phyloP scores from a whole-genome alignment of 2,113 vertebrate species.

The Anser cygnoides region DNA sequence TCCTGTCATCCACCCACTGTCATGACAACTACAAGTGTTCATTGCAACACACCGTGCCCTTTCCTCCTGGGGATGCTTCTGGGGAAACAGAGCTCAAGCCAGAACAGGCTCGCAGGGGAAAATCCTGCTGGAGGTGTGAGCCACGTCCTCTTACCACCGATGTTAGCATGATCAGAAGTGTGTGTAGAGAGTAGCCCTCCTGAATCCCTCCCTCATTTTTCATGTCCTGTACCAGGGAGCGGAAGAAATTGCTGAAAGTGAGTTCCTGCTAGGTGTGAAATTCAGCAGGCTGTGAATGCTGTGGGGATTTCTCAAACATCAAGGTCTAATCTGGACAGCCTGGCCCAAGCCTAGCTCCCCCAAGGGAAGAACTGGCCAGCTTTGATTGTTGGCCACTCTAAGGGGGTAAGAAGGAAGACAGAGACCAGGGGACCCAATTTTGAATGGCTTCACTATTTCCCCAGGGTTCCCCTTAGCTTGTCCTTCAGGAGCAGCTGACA shows the following conservation, averaged over 20 bases:
- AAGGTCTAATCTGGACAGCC: background rate
- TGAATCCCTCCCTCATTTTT: background rate
- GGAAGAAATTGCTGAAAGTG: background rate
- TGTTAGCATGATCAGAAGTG: rapidly evolving
- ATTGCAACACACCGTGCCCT: background rate
- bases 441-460: background rate
- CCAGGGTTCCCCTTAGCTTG: background rate
- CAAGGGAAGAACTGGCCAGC: background rate
- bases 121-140: background rate
- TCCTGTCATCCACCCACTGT: background rate
- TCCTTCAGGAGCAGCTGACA: background rate
- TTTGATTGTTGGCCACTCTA: background rate
- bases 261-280: background rate
- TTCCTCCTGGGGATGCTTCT: background rate
- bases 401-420: background rate
- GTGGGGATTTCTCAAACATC: rapidly evolving
- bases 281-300: background rate
- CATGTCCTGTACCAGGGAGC: background rate
- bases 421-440: background rate
- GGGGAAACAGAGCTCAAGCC: background rate
- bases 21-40: background rate
- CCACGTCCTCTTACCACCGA: background rate
- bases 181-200: background rate
- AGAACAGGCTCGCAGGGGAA: background rate
- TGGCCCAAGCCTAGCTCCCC: background rate